Evolutionary conservation across 2,113 vertebrate species (phyloP).

Genomic region (Sphaerodactylus townsendi): DNA sequence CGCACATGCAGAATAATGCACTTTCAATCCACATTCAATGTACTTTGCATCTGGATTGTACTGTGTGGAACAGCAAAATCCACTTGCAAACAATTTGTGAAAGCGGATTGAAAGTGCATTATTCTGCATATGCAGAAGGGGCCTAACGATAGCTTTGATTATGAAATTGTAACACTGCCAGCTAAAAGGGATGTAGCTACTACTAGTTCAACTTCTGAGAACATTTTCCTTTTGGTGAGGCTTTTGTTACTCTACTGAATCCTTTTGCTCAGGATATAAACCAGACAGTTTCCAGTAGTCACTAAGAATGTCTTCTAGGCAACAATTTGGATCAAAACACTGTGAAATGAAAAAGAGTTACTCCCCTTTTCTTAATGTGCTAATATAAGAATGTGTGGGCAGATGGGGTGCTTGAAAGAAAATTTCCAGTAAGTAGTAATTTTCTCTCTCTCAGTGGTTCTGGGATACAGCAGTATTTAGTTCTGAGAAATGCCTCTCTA

Average conservation of each 20-base stretch:
- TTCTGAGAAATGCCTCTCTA: no score
- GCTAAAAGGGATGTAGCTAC: background rate
- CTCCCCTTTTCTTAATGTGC: background rate
- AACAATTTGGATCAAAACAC: background rate
- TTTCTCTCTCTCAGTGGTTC: no score
- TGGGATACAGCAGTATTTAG: no score
- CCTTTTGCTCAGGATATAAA: background rate
- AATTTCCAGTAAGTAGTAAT: no score
- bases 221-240: background rate
- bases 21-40: no score
- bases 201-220: background rate
- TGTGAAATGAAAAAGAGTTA: background rate
- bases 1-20: no score
- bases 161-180: background rate
- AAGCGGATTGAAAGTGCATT: no score
- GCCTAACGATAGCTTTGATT: background rate
- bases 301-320: background rate
- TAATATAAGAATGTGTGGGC: background rate
- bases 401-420: background rate
- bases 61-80: no score
- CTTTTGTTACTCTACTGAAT: background rate
- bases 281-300: background rate
- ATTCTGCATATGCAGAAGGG: no score
- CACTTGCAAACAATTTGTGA: no score
- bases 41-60: no score